Evolutionary conservation across 2,797 vertebrate species (phyloP), one percentile per base, ranked within the genome.

Genomic region (Pangasius krempfi): DNA sequence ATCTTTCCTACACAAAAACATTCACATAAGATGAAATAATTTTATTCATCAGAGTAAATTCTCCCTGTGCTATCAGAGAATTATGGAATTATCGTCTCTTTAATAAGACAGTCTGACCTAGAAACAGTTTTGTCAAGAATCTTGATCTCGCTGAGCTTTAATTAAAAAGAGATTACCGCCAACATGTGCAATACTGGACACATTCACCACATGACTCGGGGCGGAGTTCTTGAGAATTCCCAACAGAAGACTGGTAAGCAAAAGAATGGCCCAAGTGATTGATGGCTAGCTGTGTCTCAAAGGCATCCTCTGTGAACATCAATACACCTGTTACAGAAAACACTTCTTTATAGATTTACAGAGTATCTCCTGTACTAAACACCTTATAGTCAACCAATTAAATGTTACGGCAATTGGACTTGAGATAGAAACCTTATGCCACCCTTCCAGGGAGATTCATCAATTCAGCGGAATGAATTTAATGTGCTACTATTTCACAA

Each of bases 251-350:
- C 94, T 96, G 88, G 95, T 96, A 85, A 96, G 84, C 60, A 37
- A 97, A 93, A 89, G 96, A 97, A 91, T 96, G 96, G 75, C 95
- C 95, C 87, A 97, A 90, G 85, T 96, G 96, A 93, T 96, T 97
- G 92, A 96, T 95, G 75, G 92, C 96, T 12, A 96, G 68, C 86
- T 96, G 96, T n/a, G 94, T 96, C 92, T 97, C 96, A 87, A 94
- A 96, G 3, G 96, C 95, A 1, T 97, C 96, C 75, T 96, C 95
- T 0, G 96, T 97, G 90, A 94, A 96, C 96, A 97, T 96, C 95
- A 96, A 96, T 84, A 96, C 96, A 81, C 96, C 96, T 97, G 84
- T 62, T 72, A 64, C 13, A 89, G 30, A 76, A 85, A 88, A 66
- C 84, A 83, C 44, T 18, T 3, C 10, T 62, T 33, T 83, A 82